Evolutionary conservation across 2,888 invertebrate species (phyloP).

Genomic region (Trachelus stipa): DNA sequence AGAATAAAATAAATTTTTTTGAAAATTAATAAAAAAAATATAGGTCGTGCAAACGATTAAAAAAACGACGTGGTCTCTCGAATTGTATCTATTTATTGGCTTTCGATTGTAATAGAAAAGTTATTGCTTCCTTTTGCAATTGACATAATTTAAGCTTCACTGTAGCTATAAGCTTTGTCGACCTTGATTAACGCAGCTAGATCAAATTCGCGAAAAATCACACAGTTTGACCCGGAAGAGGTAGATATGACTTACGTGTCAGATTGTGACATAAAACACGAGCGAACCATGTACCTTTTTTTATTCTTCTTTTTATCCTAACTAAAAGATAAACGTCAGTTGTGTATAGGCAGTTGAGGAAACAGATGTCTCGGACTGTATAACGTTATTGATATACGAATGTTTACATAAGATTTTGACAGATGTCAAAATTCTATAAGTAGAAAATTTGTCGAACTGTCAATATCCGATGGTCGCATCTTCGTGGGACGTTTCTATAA

Average conservation of each 20-base stretch:
- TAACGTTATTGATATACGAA: not conserved
- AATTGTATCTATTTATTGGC: not conserved
- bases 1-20: not conserved
- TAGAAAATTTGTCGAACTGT: not conserved
- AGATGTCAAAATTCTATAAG: not conserved
- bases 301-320: not conserved
- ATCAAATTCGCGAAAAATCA: slow-evolving; percentile 25
- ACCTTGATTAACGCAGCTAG: slow-evolving; percentile 11
- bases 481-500: not conserved
- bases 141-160: slow-evolving; percentile 45
- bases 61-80: not conserved
- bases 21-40: not conserved
- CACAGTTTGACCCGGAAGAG: slow-evolving; percentile 21
- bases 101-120: not conserved
- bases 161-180: slow-evolving; percentile 49
- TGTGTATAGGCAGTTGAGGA: not conserved
- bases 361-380: not conserved
- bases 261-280: slow-evolving; percentile 10
- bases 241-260: slow-evolving; percentile 3
- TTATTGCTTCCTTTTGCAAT: not conserved
- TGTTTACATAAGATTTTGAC: not conserved
- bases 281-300: slow-evolving; percentile 17
- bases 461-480: not conserved
- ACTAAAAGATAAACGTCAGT: not conserved
- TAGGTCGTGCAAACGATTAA: not conserved